Conservation (phyloP, 2,797 vertebrate genomes). For the Percopsis omiscomaycus region DNA sequence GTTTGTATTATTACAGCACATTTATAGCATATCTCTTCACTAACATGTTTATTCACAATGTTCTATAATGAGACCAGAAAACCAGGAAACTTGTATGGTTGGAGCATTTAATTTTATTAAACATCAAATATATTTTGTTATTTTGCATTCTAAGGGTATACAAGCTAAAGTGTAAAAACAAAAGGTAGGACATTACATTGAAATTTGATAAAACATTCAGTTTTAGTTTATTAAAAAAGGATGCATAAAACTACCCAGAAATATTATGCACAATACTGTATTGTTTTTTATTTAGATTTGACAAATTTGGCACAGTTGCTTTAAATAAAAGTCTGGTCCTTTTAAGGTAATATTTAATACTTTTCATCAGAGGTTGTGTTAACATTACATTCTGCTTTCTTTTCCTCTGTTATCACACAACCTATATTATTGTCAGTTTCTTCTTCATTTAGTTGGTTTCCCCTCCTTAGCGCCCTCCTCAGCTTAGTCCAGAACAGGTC, state of each 20-base stretch:
- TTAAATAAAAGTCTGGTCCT: not conserved
- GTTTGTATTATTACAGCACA: conserved; percentile 29
- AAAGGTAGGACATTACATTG: not conserved
- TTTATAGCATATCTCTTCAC: conserved; percentile 40
- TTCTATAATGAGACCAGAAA: not conserved
- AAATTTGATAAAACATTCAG: no score
- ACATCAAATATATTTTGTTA: not conserved
- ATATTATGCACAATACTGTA: not conserved
- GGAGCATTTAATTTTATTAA: no score
- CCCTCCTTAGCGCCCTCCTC: conserved; percentile 70
- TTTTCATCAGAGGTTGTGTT: conserved; percentile 46
- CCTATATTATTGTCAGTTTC: conserved; percentile 7
- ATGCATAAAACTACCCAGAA: not conserved
- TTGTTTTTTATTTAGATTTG: no score
- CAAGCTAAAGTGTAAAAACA: no score
- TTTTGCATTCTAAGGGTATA: conserved; percentile 1
- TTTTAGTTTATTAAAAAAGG: no score
- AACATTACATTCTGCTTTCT: conserved; percentile 28
- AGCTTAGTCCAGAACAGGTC: conserved; percentile 84
- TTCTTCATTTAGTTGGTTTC: conserved; percentile 50
- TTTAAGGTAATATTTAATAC: conserved; percentile 57
- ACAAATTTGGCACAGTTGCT: no score
- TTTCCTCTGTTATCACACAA: not conserved
- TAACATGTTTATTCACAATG: conserved; percentile 9
- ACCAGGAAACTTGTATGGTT: no score